Evolutionary conservation across 2,888 invertebrate genomes (phyloP), one percentile per base, ranked within the genome.

Genomic region (Cheilosia vulpina): DNA sequence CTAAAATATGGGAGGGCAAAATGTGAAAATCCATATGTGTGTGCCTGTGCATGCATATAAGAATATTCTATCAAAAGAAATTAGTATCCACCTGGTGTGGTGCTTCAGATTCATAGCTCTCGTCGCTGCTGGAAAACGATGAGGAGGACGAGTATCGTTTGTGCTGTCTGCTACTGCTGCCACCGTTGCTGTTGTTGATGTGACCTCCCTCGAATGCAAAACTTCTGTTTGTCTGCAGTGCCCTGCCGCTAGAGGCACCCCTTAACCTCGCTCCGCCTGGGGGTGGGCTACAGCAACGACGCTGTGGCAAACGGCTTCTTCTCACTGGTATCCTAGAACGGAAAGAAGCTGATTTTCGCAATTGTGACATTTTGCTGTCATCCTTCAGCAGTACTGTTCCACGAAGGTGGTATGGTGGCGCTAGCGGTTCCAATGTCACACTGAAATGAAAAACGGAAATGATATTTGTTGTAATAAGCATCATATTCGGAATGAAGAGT

Each of bases 341-440:
- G 88, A 89, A 89, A 62, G 90, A 89, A 87, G 89, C 89, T 65
- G 90, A 90, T 87, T 89, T 90, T 88, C 88, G 88, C 87, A 90
- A 81, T 87, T 89, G 88, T 85, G 90, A 89, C 90, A 89, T 89
- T 87, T 87, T 89, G 87, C 72, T 87, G 83, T 87, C 88, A 88
- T 88, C 87, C 83, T 88, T 80, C 41, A 68, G 77, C 83, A 73
- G 87, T 87, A 68, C 81, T 76, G 43, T 76, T 76, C 75, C 55
- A 58, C 73, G 73, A 47, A 58, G 34, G 69, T 69, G 77, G 66
- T 53, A 21, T 57, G 75, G 55, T 34, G 17, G 47, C 38, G 19
- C 17, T 47, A 41, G 21, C 55, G 24, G 38, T 52, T 62, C 73
- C 68, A 19, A 53, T 57, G 63, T 27, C 38, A 47, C 24, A 27